Evolutionary conservation across 2,888 invertebrate species (phyloP).

Genomic region (Octonoba sinensis): DNA sequence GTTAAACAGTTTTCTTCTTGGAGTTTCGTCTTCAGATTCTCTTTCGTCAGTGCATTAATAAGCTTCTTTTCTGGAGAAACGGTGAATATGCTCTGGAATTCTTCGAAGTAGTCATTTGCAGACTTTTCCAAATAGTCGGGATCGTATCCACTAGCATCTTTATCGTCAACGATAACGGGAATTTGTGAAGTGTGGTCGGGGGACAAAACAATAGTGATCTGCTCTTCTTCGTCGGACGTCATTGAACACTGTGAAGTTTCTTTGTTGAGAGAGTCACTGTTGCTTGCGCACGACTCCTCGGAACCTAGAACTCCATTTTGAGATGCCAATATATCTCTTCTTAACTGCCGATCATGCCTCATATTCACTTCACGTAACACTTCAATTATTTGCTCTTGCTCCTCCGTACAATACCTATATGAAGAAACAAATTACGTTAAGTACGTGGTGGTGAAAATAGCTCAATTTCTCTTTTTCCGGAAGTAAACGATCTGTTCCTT

Average conservation of each 20-base stretch:
- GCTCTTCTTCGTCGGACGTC: slow-evolving; percentile 34
- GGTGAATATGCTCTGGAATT: slow-evolving; percentile 35
- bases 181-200: not conserved
- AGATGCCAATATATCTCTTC: slow-evolving; percentile 9
- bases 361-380: slow-evolving; percentile 37
- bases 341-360: slow-evolving; percentile 43
- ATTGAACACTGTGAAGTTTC: not conserved
- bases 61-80: slow-evolving; percentile 35
- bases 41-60: slow-evolving; percentile 27
- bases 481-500: too few relatives aligned
- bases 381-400: slow-evolving; percentile 42
- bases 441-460: too few relatives aligned
- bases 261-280: not conserved
- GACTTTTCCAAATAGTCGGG: slow-evolving; percentile 23
- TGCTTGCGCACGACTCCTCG: slow-evolving; percentile 6
- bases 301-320: not conserved
- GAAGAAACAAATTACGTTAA: too few relatives aligned
- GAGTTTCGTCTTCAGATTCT: slow-evolving; percentile 14
- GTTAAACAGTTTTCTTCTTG: not conserved
- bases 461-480: too few relatives aligned
- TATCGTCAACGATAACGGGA: not conserved
- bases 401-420: slow-evolving; percentile 33
- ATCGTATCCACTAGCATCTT: not conserved
- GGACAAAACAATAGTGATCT: slow-evolving; percentile 19
- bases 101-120: slow-evolving; percentile 27